phyloP scores from a whole-genome alignment of 1,140 invertebrate species.

The Ips nitidus region DNA sequence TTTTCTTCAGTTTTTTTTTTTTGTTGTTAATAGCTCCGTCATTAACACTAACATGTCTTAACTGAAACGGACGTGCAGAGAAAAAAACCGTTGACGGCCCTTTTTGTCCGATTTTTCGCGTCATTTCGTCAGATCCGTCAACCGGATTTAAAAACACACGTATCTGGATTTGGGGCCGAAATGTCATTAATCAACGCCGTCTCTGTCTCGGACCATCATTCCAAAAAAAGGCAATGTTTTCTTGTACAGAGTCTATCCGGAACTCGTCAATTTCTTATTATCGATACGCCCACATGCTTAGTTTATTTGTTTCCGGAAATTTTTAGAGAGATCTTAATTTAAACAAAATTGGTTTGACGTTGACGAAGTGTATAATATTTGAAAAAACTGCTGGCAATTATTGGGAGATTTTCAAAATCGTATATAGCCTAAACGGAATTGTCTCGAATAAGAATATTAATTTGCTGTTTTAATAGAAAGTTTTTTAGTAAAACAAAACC shows the following conservation, averaged over 20 bases:
- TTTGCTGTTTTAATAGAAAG: too few species aligned
- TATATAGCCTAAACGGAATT: too few species aligned
- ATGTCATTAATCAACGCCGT: constrained; percentile 34
- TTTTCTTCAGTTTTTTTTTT: neutral
- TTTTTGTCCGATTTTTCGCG: constrained; percentile 32
- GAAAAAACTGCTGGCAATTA: too few species aligned
- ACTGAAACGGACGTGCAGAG: neutral
- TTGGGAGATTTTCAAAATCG: too few species aligned
- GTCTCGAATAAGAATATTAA: too few species aligned
- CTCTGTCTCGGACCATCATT: neutral
- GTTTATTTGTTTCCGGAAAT: too few species aligned
- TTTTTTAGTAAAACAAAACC: too few species aligned
- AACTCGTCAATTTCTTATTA: too few species aligned
- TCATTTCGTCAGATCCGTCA: constrained; percentile 36
- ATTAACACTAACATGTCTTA: neutral
- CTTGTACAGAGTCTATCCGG: constrained; percentile 13
- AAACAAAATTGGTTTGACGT: too few species aligned
- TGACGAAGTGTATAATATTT: too few species aligned
- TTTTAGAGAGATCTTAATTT: too few species aligned
- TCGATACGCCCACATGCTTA: too few species aligned
- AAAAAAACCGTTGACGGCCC: constrained; percentile 6
- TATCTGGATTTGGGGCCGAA: constrained; percentile 20
- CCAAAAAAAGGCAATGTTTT: constrained; percentile 21
- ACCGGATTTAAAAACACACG: constrained; percentile 31
- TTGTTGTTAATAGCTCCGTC: neutral